phyloP scores from a whole-genome alignment of 2,797 vertebrate genomes.

The Eremophila alpestris region DNA sequence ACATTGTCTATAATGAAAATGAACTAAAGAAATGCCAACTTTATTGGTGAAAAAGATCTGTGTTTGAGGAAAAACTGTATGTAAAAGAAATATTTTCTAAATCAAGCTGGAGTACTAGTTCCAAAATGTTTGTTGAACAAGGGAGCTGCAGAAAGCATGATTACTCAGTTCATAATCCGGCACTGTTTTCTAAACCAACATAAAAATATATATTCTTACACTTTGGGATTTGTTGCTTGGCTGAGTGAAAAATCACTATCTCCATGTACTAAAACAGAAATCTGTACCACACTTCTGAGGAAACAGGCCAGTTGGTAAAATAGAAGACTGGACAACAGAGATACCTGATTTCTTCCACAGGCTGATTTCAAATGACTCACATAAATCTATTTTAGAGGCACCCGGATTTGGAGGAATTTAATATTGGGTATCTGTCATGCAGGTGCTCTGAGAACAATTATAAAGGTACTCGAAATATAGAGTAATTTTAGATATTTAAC shows the following conservation, averaged over 20 bases:
- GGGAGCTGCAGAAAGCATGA: not conserved
- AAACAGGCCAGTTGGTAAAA: not conserved
- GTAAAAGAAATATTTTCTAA: not conserved
- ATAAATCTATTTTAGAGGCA: not conserved
- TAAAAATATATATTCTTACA: not conserved
- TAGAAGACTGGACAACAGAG: fast-evolving
- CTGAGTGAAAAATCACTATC: not conserved
- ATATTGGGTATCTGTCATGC: not conserved
- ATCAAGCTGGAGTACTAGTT: not conserved
- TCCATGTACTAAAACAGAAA: not conserved
- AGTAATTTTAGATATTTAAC: not conserved
- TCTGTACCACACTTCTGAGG: not conserved
- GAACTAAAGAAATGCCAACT: not conserved
- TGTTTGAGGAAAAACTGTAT: not conserved
- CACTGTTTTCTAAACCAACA: not conserved
- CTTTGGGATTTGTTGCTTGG: not conserved
- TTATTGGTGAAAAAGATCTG: not conserved
- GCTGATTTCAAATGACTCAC: not conserved
- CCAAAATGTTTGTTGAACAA: not conserved
- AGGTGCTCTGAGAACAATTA: not conserved
- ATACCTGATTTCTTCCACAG: not conserved
- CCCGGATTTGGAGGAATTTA: not conserved
- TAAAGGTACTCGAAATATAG: not conserved
- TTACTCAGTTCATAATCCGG: not conserved
- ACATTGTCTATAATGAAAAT: not conserved